Percentiles rank a stretch among this genome's conserved stretches.
Conservation (phyloP, 2,888 invertebrate genomes). For the Drosophila siamana region DNA sequence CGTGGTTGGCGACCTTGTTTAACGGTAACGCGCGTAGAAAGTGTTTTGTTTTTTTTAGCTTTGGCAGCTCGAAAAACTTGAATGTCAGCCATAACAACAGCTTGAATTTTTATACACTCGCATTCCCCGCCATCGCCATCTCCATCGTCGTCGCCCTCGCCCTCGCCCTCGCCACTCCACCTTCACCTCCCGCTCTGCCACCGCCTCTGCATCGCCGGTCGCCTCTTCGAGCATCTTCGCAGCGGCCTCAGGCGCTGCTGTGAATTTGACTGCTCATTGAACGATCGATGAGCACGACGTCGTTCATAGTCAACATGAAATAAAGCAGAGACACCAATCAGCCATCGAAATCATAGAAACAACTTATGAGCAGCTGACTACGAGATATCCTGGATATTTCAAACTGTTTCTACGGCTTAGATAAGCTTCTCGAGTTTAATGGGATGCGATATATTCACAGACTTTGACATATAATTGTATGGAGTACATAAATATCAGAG, state of each 20-base stretch:
- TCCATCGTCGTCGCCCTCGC: too few relatives aligned
- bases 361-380: background rate
- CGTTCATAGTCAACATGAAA: conserved; percentile 20
- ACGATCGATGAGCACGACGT: conserved; percentile 56
- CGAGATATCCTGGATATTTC: conserved; percentile 19
- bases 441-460: too few relatives aligned
- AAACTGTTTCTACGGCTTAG: too few relatives aligned
- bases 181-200: background rate
- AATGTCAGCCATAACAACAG: conserved; percentile 55
- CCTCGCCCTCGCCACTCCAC: background rate
- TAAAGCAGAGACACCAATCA: conserved; percentile 2
- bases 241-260: conserved; percentile 12
- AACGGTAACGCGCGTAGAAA: conserved; percentile 81
- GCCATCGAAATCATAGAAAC: background rate
- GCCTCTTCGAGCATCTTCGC: conserved; percentile 15
- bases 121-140: background rate
- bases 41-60: conserved; percentile 65
- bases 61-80: conserved; percentile 63
- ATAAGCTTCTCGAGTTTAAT: background rate
- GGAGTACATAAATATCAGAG: background rate
- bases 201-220: too few relatives aligned
- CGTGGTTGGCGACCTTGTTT: conserved; percentile 76
- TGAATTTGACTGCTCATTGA: conserved; percentile 50
- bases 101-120: conserved; percentile 18
- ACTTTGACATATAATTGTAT: background rate